Base-by-base conservation (phyloP, 2,113 vertebrate species). In the Chaetodon trifascialis region DNA sequence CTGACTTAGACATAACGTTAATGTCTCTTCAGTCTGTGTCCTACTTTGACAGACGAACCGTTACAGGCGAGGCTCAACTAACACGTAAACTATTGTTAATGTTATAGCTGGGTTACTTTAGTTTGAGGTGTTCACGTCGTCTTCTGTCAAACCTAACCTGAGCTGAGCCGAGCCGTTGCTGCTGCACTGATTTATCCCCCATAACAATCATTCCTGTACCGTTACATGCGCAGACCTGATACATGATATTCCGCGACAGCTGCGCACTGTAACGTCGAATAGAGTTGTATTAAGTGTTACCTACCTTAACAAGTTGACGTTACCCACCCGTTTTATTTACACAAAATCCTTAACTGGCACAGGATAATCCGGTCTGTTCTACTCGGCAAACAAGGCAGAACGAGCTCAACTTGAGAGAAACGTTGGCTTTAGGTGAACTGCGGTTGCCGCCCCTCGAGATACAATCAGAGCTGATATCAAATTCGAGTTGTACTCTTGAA, bases 381-480 rank as follows among this genome's bases (percentile, higher is more conserved):
- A 0, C 14, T 62, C 6, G 2, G 14, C 0, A 7, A 8, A 8
- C 1, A 9, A 3, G 0, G 15, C 1, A 5, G 11, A 8, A 7
- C 7, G 1, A 30, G 30, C 5, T 0, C 40, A 9, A 42, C n/a
- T 40, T 36, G 51, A 0, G 1, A 1, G 40, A 5, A 8, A 9
- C 14, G 21, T 7, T 11, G 1, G 15, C 68, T 21, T 3, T 2
- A 12, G 0, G 14, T 42, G 73, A 68, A 63, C 40, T 42, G n/a
- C 11, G 25, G 55, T 34, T 2, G 1, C 11, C 46, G 19, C 68
- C 21, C 58, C 12, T 8, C 1, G 0, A 1, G n/a, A 0, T 11
- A 51, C 38, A 17, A 49, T 12, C 51, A 2, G 38, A 21, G 12
- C 15, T 15, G 6, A 2, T 21, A 10, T 9, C 51, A 14, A 51